These are phyloP conservation scores for Trachops cirrhosus DNA, from an alignment of 2,797 vertebrate genomes.

Conservation along the genomic window DNA sequence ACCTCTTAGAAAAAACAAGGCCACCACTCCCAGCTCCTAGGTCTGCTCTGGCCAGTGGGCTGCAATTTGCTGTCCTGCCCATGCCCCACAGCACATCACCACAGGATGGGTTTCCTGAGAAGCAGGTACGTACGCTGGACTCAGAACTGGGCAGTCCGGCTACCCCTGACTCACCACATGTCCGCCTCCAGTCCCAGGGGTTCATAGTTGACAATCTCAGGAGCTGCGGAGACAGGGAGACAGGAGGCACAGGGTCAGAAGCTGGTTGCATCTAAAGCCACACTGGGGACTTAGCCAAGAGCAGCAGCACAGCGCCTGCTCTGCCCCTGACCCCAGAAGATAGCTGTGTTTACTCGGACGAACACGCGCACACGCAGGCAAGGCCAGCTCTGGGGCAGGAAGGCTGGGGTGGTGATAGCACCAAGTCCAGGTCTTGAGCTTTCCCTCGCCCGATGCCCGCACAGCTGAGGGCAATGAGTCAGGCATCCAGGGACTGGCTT, in stretches of 20 bases:
- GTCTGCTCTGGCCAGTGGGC: not conserved
- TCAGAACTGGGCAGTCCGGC: not conserved
- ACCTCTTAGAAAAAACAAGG: not conserved
- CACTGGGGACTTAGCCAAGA: accelerated
- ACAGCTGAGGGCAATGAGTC: no score
- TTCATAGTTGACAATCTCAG: conserved; percentile 98
- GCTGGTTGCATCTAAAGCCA: no score
- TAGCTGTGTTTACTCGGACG: no score
- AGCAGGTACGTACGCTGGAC: no score
- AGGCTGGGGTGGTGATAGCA: not conserved
- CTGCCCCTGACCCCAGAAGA: accelerated
- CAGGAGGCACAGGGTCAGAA: not conserved
- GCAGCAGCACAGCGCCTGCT: not conserved
- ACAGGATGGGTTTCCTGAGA: no score
- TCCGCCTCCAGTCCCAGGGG: conserved; percentile 97
- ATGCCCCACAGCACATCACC: not conserved
- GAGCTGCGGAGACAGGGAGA: conserved; percentile 84
- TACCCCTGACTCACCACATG: conserved; percentile 92
- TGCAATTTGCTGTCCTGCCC: not conserved
- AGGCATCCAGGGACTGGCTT: not conserved
- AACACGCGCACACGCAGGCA: not conserved
- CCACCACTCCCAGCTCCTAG: not conserved
- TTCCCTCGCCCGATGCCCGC: accelerated
- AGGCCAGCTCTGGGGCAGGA: not conserved
- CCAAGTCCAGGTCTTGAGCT: not conserved